Conservation (phyloP, 2,888 invertebrate species). For the Melanotus villosus region DNA sequence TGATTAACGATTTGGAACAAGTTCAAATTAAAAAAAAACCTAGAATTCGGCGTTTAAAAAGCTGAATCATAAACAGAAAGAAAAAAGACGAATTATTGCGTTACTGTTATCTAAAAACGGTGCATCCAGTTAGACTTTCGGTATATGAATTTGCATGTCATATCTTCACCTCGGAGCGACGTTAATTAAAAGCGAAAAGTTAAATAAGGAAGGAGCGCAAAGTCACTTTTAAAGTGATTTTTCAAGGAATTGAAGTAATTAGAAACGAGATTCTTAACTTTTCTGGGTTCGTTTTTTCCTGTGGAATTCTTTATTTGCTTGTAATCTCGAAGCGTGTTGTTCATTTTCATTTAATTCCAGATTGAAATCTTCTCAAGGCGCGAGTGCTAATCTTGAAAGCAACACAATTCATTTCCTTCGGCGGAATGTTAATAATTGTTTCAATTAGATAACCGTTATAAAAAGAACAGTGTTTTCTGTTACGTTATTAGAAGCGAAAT, state of each 20-base stretch:
- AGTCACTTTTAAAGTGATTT: slow-evolving; percentile 16
- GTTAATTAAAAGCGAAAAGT: slow-evolving; percentile 35
- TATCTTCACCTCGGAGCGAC: slow-evolving; percentile 17
- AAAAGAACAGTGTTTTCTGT: background rate
- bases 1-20: too few species aligned
- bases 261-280: slow-evolving; percentile 30
- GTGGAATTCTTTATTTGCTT: slow-evolving; percentile 21
- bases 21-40: too few species aligned
- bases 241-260: slow-evolving; percentile 32
- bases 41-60: too few species aligned
- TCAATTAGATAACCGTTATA: background rate
- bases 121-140: background rate
- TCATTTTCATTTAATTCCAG: slow-evolving; percentile 33
- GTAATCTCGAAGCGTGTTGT: slow-evolving; percentile 29
- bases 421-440: slow-evolving; percentile 3
- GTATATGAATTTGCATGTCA: slow-evolving; percentile 27
- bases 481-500: background rate
- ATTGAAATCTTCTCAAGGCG: slow-evolving; percentile 20
- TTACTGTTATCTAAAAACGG: background rate
- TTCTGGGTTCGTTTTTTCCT: slow-evolving; percentile 6
- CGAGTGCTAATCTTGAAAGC: background rate
- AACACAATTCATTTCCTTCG: slow-evolving; percentile 15
- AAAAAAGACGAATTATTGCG: too few species aligned
- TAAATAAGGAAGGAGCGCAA: slow-evolving; percentile 25
- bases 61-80: too few species aligned